Conservation (phyloP, 2,888 invertebrate species). For the Cinara cedri region DNA sequence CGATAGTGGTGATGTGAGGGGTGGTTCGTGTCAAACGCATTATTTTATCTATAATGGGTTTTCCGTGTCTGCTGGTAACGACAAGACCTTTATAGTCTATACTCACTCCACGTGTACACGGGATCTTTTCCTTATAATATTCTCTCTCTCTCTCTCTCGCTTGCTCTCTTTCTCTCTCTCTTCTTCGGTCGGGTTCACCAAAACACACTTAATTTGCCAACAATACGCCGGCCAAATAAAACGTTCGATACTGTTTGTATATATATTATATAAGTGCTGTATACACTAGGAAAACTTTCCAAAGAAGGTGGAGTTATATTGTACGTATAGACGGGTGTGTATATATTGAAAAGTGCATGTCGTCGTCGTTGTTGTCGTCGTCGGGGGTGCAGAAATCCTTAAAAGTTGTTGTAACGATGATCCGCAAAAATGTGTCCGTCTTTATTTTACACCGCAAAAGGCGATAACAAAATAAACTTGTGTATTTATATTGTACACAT, state of each 20-base stretch:
- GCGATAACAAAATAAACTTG: neutral
- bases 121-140: no score
- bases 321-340: neutral
- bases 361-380: neutral
- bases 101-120: neutral
- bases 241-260: neutral
- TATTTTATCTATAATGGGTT: conserved; percentile 56
- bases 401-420: neutral
- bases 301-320: neutral
- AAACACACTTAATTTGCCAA: conserved; percentile 42
- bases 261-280: no score
- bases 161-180: conserved; percentile 14
- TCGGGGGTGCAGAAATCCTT: neutral
- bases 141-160: no score
- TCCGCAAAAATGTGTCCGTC: neutral
- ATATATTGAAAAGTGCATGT: neutral
- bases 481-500: no score
- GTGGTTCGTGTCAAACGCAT: conserved; percentile 42
- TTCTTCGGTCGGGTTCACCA: neutral
- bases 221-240: conserved; percentile 30
- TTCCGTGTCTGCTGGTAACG: conserved; percentile 53
- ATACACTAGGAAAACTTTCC: conserved; percentile 28
- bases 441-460: neutral
- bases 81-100: conserved; percentile 32
- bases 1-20: neutral